Percentiles rank a stretch among this genome's conserved stretches.
These are phyloP conservation scores for Zophobas atratus DNA, from an alignment of 1,140 invertebrate species.

Conservation along the genomic window DNA sequence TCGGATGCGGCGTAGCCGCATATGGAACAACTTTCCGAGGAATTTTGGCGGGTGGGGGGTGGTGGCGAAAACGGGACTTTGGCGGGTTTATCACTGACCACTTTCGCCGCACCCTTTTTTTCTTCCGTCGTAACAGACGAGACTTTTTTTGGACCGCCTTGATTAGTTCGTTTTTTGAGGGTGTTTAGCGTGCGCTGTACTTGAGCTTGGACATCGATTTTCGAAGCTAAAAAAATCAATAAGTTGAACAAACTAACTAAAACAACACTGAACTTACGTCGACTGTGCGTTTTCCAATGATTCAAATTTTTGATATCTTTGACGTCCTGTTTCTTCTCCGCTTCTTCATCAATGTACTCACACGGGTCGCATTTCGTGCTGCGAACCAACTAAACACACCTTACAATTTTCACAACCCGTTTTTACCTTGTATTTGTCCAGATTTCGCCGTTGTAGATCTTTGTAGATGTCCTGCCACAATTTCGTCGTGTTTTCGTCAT, in stretches of 20 bases:
- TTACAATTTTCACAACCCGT: background rate
- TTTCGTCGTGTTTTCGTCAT: conserved; percentile 29
- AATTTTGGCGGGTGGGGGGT: background rate
- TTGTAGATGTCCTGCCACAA: conserved; percentile 51
- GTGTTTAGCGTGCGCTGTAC: background rate
- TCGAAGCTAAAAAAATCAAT: background rate
- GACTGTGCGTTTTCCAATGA: conserved; percentile 44
- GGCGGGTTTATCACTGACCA: too few relatives aligned
- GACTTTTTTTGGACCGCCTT: background rate
- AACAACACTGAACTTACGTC: background rate
- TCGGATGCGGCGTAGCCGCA: conserved; percentile 12
- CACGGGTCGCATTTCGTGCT: conserved; percentile 52
- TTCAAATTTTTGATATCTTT: conserved; percentile 46
- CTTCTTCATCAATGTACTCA: conserved; percentile 36
- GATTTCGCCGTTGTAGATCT: conserved; percentile 55
- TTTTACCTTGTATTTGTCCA: conserved; percentile 53
- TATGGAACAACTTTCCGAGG: background rate
- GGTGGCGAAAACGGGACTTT: background rate
- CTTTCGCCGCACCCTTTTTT: background rate
- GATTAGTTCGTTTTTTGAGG: background rate
- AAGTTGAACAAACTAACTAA: background rate
- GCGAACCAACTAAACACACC: conserved; percentile 35
- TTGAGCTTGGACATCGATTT: conserved; percentile 4
- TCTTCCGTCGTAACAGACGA: too few relatives aligned
- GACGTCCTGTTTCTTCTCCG: conserved; percentile 20